Evolutionary conservation across 2,113 vertebrate species (phyloP).

Genomic region (Zosterops borbonicus): DNA sequence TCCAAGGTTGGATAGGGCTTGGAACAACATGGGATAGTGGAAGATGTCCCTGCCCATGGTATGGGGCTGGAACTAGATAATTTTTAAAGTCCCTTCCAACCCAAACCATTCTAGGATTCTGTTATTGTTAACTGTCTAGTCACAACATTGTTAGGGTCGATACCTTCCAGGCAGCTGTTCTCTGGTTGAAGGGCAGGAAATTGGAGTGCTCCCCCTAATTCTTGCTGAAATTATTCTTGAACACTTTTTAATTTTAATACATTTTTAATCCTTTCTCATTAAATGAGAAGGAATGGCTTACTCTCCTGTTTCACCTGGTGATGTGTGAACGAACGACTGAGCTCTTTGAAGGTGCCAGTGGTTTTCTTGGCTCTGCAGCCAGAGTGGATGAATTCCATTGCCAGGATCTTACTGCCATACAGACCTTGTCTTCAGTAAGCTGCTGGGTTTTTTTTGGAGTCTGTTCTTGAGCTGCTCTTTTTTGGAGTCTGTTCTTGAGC

Average conservation of each 20-base stretch:
- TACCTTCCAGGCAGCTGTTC: neutral
- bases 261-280: neutral
- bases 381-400: neutral
- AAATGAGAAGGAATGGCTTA: neutral
- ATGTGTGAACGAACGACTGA: neutral
- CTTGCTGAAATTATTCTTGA: neutral
- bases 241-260: neutral
- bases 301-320: neutral
- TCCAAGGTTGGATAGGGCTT: rapidly evolving
- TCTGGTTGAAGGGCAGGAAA: neutral
- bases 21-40: neutral
- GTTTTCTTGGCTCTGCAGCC: neutral
- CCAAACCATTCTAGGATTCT: neutral
- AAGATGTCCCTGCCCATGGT: neutral
- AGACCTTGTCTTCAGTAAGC: neutral
- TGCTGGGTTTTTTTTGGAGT: neutral
- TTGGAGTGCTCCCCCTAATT: neutral
- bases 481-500: neutral
- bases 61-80: neutral
- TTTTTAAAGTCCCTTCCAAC: neutral
- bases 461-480: neutral
- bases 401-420: neutral
- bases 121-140: neutral
- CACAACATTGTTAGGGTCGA: neutral
- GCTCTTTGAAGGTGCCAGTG: neutral